Percentiles rank a stretch among this genome's conserved stretches.
phyloP scores from a whole-genome alignment of 2,113 vertebrate species.

The Odobenus rosmarus region DNA sequence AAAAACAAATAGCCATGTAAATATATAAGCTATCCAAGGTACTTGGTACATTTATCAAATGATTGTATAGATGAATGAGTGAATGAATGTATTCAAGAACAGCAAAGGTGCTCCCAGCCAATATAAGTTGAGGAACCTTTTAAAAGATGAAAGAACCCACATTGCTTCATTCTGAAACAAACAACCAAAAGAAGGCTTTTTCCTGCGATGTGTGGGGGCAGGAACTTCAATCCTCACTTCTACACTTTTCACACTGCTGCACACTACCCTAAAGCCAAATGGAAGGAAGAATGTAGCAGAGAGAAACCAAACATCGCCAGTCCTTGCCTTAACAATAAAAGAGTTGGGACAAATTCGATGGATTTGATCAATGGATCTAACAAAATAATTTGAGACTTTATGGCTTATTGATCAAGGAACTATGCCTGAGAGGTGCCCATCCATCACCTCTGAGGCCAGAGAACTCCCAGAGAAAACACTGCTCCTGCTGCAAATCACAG shows the following conservation, averaged over 20 bases:
- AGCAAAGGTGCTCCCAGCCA: not conserved
- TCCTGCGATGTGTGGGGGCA: not conserved
- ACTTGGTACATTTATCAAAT: not conserved
- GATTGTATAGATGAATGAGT: not conserved
- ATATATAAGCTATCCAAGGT: not conserved
- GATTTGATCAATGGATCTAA: slow-evolving; percentile 79
- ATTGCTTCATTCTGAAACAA: not conserved
- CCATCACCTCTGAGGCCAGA: slow-evolving; percentile 77
- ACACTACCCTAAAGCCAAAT: not conserved
- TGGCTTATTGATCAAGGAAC: slow-evolving; percentile 80
- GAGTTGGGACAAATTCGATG: slow-evolving; percentile 62
- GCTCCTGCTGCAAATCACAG: slow-evolving; percentile 56
- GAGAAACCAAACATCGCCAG: not conserved
- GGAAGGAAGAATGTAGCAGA: not conserved
- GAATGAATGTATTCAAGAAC: not conserved
- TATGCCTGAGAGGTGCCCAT: slow-evolving; percentile 78
- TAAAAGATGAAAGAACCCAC: not conserved
- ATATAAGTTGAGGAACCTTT: not conserved
- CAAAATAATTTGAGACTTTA: slow-evolving; percentile 82
- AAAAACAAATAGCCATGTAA: not conserved
- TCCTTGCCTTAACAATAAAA: slow-evolving; percentile 17
- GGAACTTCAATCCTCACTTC: not conserved
- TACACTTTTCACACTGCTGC: too few relatives aligned
- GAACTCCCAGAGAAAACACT: slow-evolving; percentile 70
- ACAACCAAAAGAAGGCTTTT: not conserved